Percentiles rank a stretch among this genome's conserved stretches.
These are phyloP conservation scores for Apotomis turbidana DNA, from an alignment of 2,888 invertebrate genomes.

Conservation along the genomic window DNA sequence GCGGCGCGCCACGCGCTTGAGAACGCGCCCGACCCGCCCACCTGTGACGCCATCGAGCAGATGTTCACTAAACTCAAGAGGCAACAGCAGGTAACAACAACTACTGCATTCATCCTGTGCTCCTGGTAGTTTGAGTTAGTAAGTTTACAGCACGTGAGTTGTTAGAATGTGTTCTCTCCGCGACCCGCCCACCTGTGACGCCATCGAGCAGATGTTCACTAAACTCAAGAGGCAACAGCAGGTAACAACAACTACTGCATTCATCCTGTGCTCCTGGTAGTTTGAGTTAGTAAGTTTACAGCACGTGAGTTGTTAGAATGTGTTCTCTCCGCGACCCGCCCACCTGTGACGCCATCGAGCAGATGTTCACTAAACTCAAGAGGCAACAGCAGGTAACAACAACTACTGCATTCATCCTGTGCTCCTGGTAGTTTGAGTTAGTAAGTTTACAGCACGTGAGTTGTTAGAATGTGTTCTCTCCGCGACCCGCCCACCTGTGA, in stretches of 20 bases:
- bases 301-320: no score
- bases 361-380: slow-evolving; percentile 88
- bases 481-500: slow-evolving; percentile 85
- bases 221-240: slow-evolving; percentile 91
- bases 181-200: slow-evolving; percentile 85
- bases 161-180: no score
- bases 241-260: slow-evolving; percentile 50
- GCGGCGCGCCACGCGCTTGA: slow-evolving; percentile 85
- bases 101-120: background rate
- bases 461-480: no score
- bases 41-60: slow-evolving; percentile 88
- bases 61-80: slow-evolving; percentile 89
- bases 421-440: no score
- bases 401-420: background rate
- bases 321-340: no score
- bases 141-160: no score
- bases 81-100: slow-evolving; percentile 86
- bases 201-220: slow-evolving; percentile 89
- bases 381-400: slow-evolving; percentile 87
- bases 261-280: no score
- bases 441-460: no score
- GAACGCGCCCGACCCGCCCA: slow-evolving; percentile 86
- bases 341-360: slow-evolving; percentile 88
- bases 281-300: no score
- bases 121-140: no score